Base-by-base conservation (phyloP, 1,140 invertebrate genomes). In the Drosophila eugracilis region DNA sequence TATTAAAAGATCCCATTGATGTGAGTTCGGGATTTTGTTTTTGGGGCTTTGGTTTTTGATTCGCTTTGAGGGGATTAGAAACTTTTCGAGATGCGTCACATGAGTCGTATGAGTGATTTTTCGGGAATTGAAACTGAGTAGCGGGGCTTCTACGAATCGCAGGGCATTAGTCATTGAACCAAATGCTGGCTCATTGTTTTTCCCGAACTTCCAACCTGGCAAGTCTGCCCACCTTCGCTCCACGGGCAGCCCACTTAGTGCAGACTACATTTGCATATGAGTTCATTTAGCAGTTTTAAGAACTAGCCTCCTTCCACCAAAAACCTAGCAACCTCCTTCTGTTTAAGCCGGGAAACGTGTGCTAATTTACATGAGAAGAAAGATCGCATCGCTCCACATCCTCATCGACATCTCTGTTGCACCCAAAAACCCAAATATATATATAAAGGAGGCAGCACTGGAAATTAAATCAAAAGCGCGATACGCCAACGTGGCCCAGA, bases 401-500 rank as follows among this genome's bases (percentile, higher is more conserved):
- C 54, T 39, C 62, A 77, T 71, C 83, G 83, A 88, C 83, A 88
- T 86, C 83, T 86, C 47, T 88, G 58, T 86, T 81, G 70, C 66
- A 53, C 28, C 57, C 55, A 66, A 75, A 84, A 75, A 39, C 21
- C 24, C 12, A 4, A 54, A 19, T 39, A 15, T n/a, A 55, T 34
- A 50, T 54, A 58, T 41, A 44, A 44, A 34, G 60, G 75, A 57
- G 63, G 49, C 79, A 78, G 36, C 58, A n/a, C 28, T 63, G 26
- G 74, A 86, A 88, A 86, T 86, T 86, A 86, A 86, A 86, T 86
- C 83, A 86, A 86, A 86, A 72, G 70, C 74, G 78, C 74, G 83
- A 86, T 86, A 88, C 83, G 83, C 81, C 81, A 85, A 85, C 81
- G 78, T 80, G 53, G 42, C 39, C 66, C 58, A 71, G 34, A 36